A percentile compares a stretch with the other conserved stretches of the same genome.
phyloP scores from a whole-genome alignment of 2,888 invertebrate species.

The Platynereis dumerilii region DNA sequence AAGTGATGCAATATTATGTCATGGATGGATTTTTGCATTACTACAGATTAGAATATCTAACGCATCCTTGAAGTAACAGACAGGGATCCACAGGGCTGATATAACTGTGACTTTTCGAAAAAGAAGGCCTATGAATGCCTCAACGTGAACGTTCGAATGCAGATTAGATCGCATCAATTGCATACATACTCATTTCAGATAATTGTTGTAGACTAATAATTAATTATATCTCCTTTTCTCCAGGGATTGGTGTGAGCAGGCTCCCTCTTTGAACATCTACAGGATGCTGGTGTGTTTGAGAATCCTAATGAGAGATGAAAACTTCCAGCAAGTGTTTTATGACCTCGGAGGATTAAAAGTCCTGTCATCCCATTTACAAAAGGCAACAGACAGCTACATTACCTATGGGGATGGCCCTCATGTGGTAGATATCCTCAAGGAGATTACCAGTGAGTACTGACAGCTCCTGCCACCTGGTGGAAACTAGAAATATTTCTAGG shows the following conservation, averaged over 20 bases:
- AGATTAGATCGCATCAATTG: too few species aligned
- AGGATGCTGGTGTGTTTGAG: conserved; percentile 55
- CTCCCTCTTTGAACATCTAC: conserved; percentile 54
- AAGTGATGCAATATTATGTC: conserved; percentile 32
- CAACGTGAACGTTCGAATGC: too few species aligned
- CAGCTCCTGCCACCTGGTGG: neutral
- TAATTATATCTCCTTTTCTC: conserved; percentile 14
- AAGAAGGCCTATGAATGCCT: too few species aligned
- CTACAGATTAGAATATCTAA: conserved; percentile 1
- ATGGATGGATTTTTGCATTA: neutral
- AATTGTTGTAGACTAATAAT: too few species aligned
- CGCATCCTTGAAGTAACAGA: too few species aligned
- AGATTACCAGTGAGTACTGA: conserved; percentile 58
- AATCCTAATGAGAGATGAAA: conserved; percentile 54
- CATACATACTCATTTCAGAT: too few species aligned
- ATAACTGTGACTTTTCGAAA: too few species aligned
- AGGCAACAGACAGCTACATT: conserved; percentile 55
- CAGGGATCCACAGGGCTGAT: too few species aligned
- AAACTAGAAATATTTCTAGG: too few species aligned
- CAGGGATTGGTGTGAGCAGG: conserved; percentile 55
- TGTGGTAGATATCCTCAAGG: conserved; percentile 58
- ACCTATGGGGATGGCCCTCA: conserved; percentile 50
- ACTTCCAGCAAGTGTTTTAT: conserved; percentile 55
- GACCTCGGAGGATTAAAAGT: conserved; percentile 49
- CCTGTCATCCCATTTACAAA: conserved; percentile 53